Evolutionary conservation across 2,797 vertebrate genomes (phyloP).

Genomic region (Hephaestus fuliginosus): DNA sequence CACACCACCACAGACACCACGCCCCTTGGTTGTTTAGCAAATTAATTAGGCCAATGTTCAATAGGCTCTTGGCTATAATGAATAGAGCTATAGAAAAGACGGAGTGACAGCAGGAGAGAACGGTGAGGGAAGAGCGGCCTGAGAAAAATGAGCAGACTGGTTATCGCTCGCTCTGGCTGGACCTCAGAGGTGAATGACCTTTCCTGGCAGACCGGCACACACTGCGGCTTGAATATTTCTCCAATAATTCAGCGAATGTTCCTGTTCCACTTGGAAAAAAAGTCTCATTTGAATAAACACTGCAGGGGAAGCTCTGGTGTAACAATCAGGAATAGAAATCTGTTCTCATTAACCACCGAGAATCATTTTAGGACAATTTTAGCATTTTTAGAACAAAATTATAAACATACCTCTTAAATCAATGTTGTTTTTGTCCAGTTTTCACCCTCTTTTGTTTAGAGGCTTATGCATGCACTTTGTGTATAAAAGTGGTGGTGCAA

Average conservation of each 20-base stretch:
- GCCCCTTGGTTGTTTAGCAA: conserved; percentile 67
- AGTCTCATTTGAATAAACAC: conserved; percentile 49
- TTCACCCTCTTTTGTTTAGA: not conserved
- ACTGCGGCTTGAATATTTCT: conserved; percentile 44
- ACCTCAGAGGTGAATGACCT: conserved; percentile 50
- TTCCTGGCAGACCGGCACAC: conserved; percentile 35
- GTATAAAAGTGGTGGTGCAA: not conserved
- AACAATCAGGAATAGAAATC: conserved; percentile 7
- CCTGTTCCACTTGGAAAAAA: conserved; percentile 33
- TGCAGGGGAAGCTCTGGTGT: not conserved
- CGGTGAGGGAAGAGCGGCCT: conserved; percentile 15
- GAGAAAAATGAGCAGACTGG: conserved; percentile 55
- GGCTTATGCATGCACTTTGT: not conserved
- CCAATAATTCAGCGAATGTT: conserved; percentile 35
- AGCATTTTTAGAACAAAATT: not conserved
- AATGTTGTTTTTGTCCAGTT: not conserved
- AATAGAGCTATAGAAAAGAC: conserved; percentile 66
- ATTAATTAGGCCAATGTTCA: conserved; percentile 72
- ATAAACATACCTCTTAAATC: not conserved
- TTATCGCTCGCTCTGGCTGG: conserved; percentile 38
- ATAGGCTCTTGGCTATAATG: conserved; percentile 66
- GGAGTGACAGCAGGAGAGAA: conserved; percentile 47
- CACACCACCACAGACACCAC: conserved; percentile 40
- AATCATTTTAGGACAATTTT: conserved; percentile 2
- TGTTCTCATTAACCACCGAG: conserved; percentile 8